These are phyloP conservation scores for Pentalonia nigronervosa DNA, from an alignment of 1,140 invertebrate genomes.

Conservation along the genomic window DNA sequence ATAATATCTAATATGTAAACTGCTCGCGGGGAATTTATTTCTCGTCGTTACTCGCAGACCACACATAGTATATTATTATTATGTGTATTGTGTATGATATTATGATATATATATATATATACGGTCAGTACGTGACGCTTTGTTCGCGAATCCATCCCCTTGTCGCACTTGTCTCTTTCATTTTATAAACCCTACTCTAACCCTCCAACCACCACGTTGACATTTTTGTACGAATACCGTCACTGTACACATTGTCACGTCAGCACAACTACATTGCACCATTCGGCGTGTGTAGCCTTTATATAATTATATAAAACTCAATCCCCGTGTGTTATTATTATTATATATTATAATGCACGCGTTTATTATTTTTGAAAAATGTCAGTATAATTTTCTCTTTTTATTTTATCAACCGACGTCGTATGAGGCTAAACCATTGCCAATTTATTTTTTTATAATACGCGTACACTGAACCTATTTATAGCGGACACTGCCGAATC, in stretches of 20 bases:
- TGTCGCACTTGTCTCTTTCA: slow-evolving; percentile 21
- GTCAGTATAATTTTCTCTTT: not conserved
- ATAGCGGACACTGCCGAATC: not conserved
- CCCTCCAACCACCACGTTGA: not conserved
- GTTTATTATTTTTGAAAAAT: not conserved
- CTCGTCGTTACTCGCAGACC: not conserved
- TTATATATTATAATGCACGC: not conserved
- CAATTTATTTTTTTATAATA: no score
- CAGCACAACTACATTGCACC: not conserved
- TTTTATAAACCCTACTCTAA: not conserved
- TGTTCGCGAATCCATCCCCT: slow-evolving; percentile 33
- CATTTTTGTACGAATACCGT: not conserved
- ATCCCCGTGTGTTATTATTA: not conserved
- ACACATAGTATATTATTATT: not conserved
- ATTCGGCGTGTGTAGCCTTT: not conserved
- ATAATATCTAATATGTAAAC: not conserved
- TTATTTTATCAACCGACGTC: no score
- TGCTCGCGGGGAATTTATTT: not conserved
- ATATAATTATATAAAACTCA: not conserved
- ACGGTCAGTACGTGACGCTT: slow-evolving; percentile 18
- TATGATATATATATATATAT: slow-evolving; percentile 7
- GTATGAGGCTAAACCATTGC: not conserved
- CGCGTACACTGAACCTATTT: not conserved
- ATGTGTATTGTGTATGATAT: slow-evolving; percentile 10
- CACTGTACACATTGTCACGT: not conserved